Percentiles rank a stretch among this genome's conserved stretches.
phyloP scores from a whole-genome alignment of 2,888 invertebrate species.

The Cosmorhoe ocellata region DNA sequence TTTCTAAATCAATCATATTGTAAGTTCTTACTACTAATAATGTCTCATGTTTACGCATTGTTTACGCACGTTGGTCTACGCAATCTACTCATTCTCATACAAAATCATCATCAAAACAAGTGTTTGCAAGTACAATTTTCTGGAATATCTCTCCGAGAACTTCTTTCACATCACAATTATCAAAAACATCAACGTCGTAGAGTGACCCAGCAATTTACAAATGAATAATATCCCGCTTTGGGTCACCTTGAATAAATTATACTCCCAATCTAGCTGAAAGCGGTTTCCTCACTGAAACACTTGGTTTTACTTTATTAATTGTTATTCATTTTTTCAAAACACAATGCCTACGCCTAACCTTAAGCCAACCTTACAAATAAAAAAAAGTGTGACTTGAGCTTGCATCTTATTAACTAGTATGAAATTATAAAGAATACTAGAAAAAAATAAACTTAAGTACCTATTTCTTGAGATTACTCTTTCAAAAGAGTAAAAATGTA shows the following conservation, averaged over 20 bases:
- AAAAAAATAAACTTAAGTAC: too few species aligned
- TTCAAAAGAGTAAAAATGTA: conserved; percentile 8
- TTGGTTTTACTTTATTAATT: conserved; percentile 19
- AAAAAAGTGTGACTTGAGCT: too few species aligned
- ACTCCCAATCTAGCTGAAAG: conserved; percentile 53
- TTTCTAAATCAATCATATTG: too few species aligned
- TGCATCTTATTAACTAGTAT: too few species aligned
- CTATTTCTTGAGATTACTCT: neutral
- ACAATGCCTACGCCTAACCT: neutral
- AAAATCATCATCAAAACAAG: too few species aligned
- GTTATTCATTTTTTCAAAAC: conserved; percentile 15
- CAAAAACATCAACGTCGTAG: conserved; percentile 27
- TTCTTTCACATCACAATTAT: conserved; percentile 14
- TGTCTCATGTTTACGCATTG: too few species aligned
- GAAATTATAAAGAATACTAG: neutral
- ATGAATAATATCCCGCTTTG: conserved; percentile 46
- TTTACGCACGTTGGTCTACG: too few species aligned
- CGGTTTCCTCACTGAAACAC: conserved; percentile 32
- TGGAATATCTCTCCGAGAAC: conserved; percentile 6
- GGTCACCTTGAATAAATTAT: conserved; percentile 54
- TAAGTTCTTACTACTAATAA: too few species aligned
- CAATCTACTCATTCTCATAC: too few species aligned
- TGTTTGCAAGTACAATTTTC: neutral
- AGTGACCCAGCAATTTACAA: conserved; percentile 45
- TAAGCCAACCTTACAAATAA: too few species aligned